Conservation (phyloP, 2,888 invertebrate genomes). For the Cryptus viduatorius region DNA sequence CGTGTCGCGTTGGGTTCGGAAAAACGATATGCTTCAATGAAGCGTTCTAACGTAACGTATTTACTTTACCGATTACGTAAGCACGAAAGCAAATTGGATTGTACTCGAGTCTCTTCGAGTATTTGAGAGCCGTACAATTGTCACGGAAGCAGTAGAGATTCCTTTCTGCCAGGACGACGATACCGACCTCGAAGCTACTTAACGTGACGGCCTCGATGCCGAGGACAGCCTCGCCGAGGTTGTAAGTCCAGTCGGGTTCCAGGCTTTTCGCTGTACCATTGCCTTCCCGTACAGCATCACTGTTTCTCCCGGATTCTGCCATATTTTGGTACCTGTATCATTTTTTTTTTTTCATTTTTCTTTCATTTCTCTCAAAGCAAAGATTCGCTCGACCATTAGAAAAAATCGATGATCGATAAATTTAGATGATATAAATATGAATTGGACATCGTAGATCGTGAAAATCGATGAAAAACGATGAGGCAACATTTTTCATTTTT, state of each 20-base stretch:
- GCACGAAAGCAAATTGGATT: conserved; percentile 91
- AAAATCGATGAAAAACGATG: no score
- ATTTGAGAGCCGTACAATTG: conserved; percentile 90
- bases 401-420: neutral
- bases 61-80: conserved; percentile 88
- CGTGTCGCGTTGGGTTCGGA: neutral
- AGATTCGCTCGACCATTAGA: neutral
- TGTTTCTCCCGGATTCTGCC: conserved; percentile 82
- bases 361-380: neutral
- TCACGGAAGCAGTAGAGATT: conserved; percentile 93
- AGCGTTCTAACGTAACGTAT: conserved; percentile 4
- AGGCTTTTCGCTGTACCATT: conserved; percentile 86
- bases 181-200: conserved; percentile 89
- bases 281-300: conserved; percentile 62
- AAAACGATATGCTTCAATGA: conserved; percentile 2
- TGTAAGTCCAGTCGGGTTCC: conserved; percentile 92
- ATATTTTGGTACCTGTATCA: conserved; percentile 82
- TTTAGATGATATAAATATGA: neutral
- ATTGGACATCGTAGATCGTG: no score
- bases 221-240: conserved; percentile 92
- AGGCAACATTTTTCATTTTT: neutral
- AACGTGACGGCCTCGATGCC: conserved; percentile 88
- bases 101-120: conserved; percentile 94
- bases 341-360: neutral
- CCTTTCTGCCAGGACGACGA: conserved; percentile 94